Evolutionary conservation across 1,140 invertebrate species (phyloP).

Genomic region (Dysdera silvatica): DNA sequence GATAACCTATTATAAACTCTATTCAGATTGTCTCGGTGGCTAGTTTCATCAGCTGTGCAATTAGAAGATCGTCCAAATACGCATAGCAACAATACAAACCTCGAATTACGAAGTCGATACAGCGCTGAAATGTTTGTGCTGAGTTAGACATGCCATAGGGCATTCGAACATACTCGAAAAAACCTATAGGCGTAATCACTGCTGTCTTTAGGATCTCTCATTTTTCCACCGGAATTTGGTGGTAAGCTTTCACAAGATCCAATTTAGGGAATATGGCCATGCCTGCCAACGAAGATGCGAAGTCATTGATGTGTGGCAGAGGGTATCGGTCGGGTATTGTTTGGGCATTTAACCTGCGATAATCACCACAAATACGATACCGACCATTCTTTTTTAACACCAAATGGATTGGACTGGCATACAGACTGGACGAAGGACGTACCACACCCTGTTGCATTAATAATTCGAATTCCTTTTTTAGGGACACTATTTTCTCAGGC

Average conservation of each 20-base stretch:
- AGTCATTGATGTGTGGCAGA: constrained; percentile 35
- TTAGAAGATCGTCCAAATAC: not conserved
- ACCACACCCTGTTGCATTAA: constrained; percentile 34
- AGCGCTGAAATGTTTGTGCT: not conserved
- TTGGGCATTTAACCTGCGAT: constrained; percentile 42
- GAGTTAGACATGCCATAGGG: not conserved
- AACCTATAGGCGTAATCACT: not conserved
- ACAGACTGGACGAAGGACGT: constrained; percentile 41
- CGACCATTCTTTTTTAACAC: constrained; percentile 42
- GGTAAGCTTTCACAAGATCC: not conserved
- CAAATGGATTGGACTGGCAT: constrained; percentile 45
- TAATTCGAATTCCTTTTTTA: not conserved
- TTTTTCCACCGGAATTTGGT: not conserved
- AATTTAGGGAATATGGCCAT: not conserved
- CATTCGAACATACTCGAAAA: not conserved
- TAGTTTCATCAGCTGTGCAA: not conserved
- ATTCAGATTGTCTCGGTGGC: not conserved
- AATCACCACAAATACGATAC: constrained; percentile 46
- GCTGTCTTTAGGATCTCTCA: not conserved
- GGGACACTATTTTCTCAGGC: not conserved
- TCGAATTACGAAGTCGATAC: not conserved
- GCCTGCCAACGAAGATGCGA: not conserved
- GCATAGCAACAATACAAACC: not conserved
- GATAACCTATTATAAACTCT: not conserved
- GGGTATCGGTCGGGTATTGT: constrained; percentile 45